phyloP scores from a whole-genome alignment of 2,797 vertebrate species.

The Chelidonichthys spinosus region DNA sequence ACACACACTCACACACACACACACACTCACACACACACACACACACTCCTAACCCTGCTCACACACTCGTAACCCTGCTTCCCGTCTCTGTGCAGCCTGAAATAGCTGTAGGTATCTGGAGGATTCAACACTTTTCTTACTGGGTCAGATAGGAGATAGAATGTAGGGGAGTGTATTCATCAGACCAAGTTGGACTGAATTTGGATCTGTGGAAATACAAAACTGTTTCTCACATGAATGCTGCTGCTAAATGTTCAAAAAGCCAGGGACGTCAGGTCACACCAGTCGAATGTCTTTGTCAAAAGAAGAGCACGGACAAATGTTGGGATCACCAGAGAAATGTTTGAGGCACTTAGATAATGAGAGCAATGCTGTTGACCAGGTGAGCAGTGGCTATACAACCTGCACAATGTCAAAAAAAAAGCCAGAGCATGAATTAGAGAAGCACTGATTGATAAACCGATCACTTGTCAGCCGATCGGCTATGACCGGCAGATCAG shows the following conservation, averaged over 20 bases:
- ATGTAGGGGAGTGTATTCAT: constrained; percentile 17
- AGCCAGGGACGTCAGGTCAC: neutral
- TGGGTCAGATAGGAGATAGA: constrained; percentile 31
- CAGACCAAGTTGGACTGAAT: constrained; percentile 7
- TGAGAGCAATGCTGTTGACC: neutral
- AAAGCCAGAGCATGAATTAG: too few relatives aligned
- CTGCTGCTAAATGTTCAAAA: neutral
- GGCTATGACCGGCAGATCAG: too few relatives aligned
- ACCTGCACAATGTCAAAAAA: neutral
- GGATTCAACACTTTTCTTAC: constrained; percentile 48
- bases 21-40: constrained; percentile 4
- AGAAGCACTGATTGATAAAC: too few relatives aligned
- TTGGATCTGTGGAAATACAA: constrained; percentile 3
- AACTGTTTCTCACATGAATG: constrained; percentile 5
- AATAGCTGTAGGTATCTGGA: constrained; percentile 59
- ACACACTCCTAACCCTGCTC: neutral
- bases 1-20: neutral
- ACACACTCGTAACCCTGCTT: constrained; percentile 42
- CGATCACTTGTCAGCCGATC: too few relatives aligned
- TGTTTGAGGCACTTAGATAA: neutral
- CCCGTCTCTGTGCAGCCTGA: constrained; percentile 43
- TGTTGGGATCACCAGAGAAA: neutral
- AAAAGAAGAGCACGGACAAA: neutral
- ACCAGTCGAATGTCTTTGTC: neutral
- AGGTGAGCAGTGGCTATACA: neutral